Evolutionary conservation across 2,888 invertebrate species (phyloP).

Genomic region (Drosophila nr. perissopoda): DNA sequence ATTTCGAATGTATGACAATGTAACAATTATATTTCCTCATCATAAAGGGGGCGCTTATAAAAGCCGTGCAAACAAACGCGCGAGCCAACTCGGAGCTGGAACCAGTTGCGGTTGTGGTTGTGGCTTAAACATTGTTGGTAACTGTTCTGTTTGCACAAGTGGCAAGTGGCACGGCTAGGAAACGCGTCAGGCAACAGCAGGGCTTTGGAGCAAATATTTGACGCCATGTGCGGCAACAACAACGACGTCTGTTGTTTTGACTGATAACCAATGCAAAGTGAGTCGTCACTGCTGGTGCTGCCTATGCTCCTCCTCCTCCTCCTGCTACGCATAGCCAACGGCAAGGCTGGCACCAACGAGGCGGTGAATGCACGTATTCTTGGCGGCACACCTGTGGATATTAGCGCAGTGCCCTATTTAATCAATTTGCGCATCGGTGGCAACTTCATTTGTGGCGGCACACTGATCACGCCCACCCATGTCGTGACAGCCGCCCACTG

Average conservation of each 20-base stretch:
- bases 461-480: slow-evolving; percentile 69
- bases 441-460: slow-evolving; percentile 81
- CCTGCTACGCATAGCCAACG: slow-evolving; percentile 19
- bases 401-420: slow-evolving; percentile 72
- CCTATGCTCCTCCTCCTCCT: slow-evolving; percentile 32
- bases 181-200: slow-evolving; percentile 17
- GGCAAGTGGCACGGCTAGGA: slow-evolving; percentile 17
- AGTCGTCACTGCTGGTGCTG: slow-evolving; percentile 10
- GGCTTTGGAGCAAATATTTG: slow-evolving; percentile 38
- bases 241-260: slow-evolving; percentile 15
- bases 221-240: slow-evolving; percentile 26
- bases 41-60: slow-evolving; percentile 51
- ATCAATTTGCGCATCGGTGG: slow-evolving; percentile 68
- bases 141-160: slow-evolving; percentile 45
- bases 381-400: slow-evolving; percentile 65
- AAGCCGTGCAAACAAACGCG: slow-evolving; percentile 61
- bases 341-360: slow-evolving; percentile 44
- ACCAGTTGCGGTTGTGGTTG: slow-evolving; percentile 4
- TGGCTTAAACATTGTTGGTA: neutral
- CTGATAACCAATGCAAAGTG: slow-evolving; percentile 50
- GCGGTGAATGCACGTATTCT: slow-evolving; percentile 69
- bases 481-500: slow-evolving; percentile 83
- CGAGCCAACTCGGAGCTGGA: slow-evolving; percentile 59
- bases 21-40: slow-evolving; percentile 65
- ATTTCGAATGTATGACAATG: slow-evolving; percentile 23